Evolutionary conservation across 2,113 vertebrate genomes (phyloP).

Genomic region (Dunckerocampus dactyliophorus): DNA sequence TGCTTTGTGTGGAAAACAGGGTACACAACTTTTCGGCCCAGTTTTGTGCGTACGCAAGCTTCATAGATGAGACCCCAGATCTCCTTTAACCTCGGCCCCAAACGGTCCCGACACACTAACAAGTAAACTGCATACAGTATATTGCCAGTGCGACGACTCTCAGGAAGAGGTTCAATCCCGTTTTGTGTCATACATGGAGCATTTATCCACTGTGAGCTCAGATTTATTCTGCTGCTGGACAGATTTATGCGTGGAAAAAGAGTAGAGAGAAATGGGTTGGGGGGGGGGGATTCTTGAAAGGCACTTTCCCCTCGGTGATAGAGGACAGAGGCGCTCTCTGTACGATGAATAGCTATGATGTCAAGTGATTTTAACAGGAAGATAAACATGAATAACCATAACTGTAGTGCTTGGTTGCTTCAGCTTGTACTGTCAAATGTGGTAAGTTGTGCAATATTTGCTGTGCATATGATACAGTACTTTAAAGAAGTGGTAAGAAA

Average conservation of each 20-base stretch:
- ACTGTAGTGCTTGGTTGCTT: slow-evolving; percentile 30
- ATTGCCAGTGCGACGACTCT: background rate
- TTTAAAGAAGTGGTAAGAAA: slow-evolving; percentile 24
- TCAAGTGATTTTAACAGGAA: slow-evolving; percentile 43
- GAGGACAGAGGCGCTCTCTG: slow-evolving; percentile 41
- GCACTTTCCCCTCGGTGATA: slow-evolving; percentile 38
- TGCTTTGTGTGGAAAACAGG: too few species aligned
- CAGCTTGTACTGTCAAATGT: slow-evolving; percentile 12
- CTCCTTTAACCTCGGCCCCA: slow-evolving; percentile 44
- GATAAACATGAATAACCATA: slow-evolving; percentile 38
- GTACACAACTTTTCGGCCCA: too few species aligned
- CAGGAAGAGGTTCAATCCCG: slow-evolving; percentile 34
- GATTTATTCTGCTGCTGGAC: slow-evolving; percentile 54
- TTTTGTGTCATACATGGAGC: slow-evolving; percentile 39
- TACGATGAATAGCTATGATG: slow-evolving; percentile 46
- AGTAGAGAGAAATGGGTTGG: slow-evolving; percentile 16
- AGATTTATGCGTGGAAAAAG: slow-evolving; percentile 57
- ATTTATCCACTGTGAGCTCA: slow-evolving; percentile 42
- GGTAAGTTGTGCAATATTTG: background rate
- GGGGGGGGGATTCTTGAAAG: slow-evolving; percentile 51
- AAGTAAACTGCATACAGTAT: slow-evolving; percentile 8
- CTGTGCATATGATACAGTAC: background rate
- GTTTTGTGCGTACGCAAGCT: too few species aligned
- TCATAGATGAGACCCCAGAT: slow-evolving; percentile 5
- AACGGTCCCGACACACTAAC: slow-evolving; percentile 45